Percentiles rank a stretch among this genome's conserved stretches.
These are phyloP conservation scores for Epsilonema sp. DNA, from an alignment of 2,888 invertebrate genomes.

Conservation along the genomic window DNA sequence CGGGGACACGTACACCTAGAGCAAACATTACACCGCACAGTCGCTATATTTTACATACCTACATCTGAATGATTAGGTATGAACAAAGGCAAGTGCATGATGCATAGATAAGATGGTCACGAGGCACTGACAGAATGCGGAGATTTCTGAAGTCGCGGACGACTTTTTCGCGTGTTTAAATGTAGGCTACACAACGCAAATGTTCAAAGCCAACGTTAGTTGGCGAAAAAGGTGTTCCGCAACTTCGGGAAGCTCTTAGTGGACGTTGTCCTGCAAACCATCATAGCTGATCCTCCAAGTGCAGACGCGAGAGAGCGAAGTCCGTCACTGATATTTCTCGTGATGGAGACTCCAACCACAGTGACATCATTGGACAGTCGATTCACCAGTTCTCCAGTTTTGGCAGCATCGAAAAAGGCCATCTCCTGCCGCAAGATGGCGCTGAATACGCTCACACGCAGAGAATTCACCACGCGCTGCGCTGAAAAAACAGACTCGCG, in stretches of 20 bases:
- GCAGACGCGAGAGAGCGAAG: constrained; percentile 64
- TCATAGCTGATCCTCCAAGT: constrained; percentile 66
- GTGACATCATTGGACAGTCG: constrained; percentile 67
- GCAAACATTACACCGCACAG: too few relatives aligned
- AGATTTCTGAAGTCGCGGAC: too few relatives aligned
- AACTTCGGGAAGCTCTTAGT: too few relatives aligned
- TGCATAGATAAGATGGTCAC: too few relatives aligned
- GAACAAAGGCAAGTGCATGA: too few relatives aligned
- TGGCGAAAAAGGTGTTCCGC: too few relatives aligned
- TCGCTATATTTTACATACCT: constrained; percentile 9
- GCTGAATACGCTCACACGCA: constrained; percentile 16
- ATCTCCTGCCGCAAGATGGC: constrained; percentile 19
- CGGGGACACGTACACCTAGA: constrained; percentile 66
- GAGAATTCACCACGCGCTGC: constrained; percentile 45
- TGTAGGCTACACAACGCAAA: too few relatives aligned
- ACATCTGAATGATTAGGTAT: too few relatives aligned
- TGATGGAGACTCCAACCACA: constrained; percentile 66
- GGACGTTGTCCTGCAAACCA: too few relatives aligned
- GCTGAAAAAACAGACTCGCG: constrained; percentile 38
- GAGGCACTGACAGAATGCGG: too few relatives aligned
- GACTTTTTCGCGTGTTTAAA: too few relatives aligned
- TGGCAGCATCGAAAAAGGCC: constrained; percentile 20
- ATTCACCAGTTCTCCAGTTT: constrained; percentile 53
- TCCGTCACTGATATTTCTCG: constrained; percentile 79
- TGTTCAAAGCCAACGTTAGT: too few relatives aligned